phyloP scores from a whole-genome alignment of 2,797 vertebrate species.

The Lutjanus campechanus region DNA sequence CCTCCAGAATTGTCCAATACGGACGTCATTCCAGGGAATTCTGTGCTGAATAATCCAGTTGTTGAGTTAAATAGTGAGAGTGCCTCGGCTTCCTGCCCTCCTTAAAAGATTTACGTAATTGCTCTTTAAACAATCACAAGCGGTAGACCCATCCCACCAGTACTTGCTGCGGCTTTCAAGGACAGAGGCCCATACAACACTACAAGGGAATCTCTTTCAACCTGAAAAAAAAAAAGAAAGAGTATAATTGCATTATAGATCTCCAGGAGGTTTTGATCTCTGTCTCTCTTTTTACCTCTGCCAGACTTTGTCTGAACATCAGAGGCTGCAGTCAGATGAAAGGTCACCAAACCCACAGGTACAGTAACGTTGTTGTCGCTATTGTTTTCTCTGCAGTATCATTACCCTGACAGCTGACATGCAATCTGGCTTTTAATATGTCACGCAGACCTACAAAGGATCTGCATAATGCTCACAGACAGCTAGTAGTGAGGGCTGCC shows the following conservation, averaged over 20 bases:
- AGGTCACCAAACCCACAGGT: constrained; percentile 71
- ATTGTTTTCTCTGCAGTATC: constrained; percentile 73
- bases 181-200: constrained; percentile 39
- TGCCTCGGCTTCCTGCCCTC: constrained; percentile 31
- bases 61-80: constrained; percentile 24
- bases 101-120: constrained; percentile 57
- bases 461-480: constrained; percentile 34
- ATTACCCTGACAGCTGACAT: constrained; percentile 68
- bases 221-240: constrained; percentile 38
- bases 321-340: constrained; percentile 67
- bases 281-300: constrained; percentile 68
- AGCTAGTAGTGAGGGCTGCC: constrained; percentile 34
- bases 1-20: not conserved
- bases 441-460: constrained; percentile 45
- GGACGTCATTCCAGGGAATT: not conserved
- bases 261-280: constrained; percentile 74
- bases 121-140: constrained; percentile 51
- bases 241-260: constrained; percentile 69
- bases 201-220: constrained; percentile 51
- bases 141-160: constrained; percentile 20
- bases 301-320: constrained; percentile 77
- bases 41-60: not conserved
- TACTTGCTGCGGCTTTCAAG: constrained; percentile 27
- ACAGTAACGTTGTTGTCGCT: constrained; percentile 54
- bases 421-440: constrained; percentile 71